Percentiles rank a stretch among this genome's conserved stretches.
Evolutionary conservation across 2,113 vertebrate species (phyloP).

Genomic region (Brachyhypopomus occidentalis): DNA sequence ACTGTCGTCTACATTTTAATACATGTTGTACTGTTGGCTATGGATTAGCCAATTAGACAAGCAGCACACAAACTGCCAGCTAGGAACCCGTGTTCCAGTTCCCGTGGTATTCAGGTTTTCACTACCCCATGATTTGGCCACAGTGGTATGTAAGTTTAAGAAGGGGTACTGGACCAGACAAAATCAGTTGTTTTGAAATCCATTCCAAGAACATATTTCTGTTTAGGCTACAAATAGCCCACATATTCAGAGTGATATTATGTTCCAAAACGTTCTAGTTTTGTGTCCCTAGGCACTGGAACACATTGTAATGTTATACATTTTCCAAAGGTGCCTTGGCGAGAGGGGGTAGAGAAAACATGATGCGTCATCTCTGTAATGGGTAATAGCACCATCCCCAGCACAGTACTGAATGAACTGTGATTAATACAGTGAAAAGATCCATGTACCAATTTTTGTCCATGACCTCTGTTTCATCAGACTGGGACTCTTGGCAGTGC

Average conservation of each 20-base stretch:
- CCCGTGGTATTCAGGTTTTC: neutral
- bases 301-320: neutral
- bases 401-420: neutral
- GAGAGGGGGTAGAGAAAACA: neutral
- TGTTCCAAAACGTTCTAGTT: neutral
- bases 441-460: too few species aligned
- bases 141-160: slow-evolving; percentile 7
- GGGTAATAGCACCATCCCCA: neutral
- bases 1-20: neutral
- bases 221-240: neutral
- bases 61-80: slow-evolving; percentile 2
- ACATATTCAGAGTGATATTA: neutral
- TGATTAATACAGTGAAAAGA: slow-evolving; percentile 3
- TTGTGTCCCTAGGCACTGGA: neutral
- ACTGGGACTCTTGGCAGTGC: slow-evolving; percentile 8
- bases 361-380: neutral
- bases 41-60: neutral
- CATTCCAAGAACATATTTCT: slow-evolving; percentile 5
- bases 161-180: neutral
- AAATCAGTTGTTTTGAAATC: neutral
- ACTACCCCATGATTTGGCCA: slow-evolving; percentile 1
- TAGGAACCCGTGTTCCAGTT: neutral
- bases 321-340: slow-evolving; percentile 19
- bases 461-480: slow-evolving; percentile 24
- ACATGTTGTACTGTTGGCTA: neutral